These are phyloP conservation scores for Cheilosia grossa DNA, from an alignment of 2,888 invertebrate species.

Conservation along the genomic window DNA sequence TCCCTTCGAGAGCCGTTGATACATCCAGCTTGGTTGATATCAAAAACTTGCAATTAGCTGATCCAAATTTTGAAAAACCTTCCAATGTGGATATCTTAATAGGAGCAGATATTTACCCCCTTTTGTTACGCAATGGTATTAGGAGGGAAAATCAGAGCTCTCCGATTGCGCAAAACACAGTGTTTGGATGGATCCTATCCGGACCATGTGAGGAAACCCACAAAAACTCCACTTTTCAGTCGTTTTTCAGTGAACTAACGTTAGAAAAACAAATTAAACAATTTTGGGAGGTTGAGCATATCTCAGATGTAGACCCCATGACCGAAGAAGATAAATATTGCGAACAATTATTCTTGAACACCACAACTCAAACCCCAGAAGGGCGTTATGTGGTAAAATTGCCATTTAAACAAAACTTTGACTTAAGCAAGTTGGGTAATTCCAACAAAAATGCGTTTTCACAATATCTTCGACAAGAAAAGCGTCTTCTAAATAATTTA, in stretches of 20 bases:
- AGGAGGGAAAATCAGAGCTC: slow-evolving; percentile 1
- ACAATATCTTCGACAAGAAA: slow-evolving; percentile 13
- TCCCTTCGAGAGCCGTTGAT: slow-evolving; percentile 23
- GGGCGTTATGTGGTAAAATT: slow-evolving; percentile 18
- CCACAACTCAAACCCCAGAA: not conserved
- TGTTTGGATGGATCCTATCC: slow-evolving; percentile 31
- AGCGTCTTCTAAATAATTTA: not conserved
- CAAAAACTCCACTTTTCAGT: not conserved
- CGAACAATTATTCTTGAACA: not conserved
- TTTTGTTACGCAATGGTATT: slow-evolving; percentile 11
- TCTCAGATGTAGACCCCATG: slow-evolving; percentile 10
- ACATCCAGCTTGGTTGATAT: slow-evolving; percentile 25
- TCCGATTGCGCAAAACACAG: slow-evolving; percentile 23
- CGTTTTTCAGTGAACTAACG: slow-evolving; percentile 13
- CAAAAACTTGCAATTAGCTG: slow-evolving; percentile 21
- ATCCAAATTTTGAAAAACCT: slow-evolving; percentile 30
- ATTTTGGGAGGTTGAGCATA: slow-evolving; percentile 36
- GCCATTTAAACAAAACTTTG: slow-evolving; percentile 12
- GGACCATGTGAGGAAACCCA: slow-evolving; percentile 10
- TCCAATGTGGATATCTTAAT: slow-evolving; percentile 27
- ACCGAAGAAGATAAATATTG: slow-evolving; percentile 8
- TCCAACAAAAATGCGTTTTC: not conserved
- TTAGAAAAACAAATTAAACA: slow-evolving; percentile 20
- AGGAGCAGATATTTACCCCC: slow-evolving; percentile 24
- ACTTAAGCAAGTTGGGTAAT: slow-evolving; percentile 1